Evolutionary conservation across 2,888 invertebrate genomes (phyloP).

Genomic region (Diadegma fenestrale): DNA sequence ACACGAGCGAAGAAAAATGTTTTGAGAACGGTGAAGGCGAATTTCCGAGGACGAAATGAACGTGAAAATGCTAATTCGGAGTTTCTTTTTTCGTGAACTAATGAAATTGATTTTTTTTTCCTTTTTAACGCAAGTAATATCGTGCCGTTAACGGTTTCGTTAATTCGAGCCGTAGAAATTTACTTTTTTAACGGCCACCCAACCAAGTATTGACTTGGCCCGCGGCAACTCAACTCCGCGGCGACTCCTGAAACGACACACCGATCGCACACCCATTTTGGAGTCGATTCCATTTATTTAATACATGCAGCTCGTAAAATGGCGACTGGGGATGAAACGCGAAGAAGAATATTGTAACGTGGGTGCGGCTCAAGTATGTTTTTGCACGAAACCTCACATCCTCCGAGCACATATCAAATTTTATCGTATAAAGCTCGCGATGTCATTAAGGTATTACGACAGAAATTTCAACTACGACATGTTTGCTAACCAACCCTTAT

Average conservation of each 20-base stretch:
- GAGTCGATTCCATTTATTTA: background rate
- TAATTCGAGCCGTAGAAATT: no score
- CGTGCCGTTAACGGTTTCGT: background rate
- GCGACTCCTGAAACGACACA: background rate
- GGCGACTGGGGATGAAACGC: background rate
- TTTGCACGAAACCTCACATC: constrained; percentile 46
- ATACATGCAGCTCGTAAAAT: background rate
- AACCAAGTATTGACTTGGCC: background rate
- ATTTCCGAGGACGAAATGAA: background rate
- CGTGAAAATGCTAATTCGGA: background rate
- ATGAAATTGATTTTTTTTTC: no score
- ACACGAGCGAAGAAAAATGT: background rate
- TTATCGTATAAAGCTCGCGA: constrained; percentile 39
- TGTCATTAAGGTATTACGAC: constrained; percentile 34
- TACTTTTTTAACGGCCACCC: background rate
- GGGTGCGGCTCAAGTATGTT: constrained; percentile 74
- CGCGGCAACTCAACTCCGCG: background rate
- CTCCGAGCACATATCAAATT: constrained; percentile 13
- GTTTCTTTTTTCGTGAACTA: background rate
- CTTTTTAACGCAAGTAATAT: background rate
- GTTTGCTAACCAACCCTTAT: background rate
- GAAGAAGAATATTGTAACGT: constrained; percentile 49
- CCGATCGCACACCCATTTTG: background rate
- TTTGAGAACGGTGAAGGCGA: background rate
- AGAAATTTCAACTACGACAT: background rate